These are phyloP conservation scores for Halcyon smyrnensis DNA, from an alignment of 2,797 vertebrate genomes.

Conservation along the genomic window DNA sequence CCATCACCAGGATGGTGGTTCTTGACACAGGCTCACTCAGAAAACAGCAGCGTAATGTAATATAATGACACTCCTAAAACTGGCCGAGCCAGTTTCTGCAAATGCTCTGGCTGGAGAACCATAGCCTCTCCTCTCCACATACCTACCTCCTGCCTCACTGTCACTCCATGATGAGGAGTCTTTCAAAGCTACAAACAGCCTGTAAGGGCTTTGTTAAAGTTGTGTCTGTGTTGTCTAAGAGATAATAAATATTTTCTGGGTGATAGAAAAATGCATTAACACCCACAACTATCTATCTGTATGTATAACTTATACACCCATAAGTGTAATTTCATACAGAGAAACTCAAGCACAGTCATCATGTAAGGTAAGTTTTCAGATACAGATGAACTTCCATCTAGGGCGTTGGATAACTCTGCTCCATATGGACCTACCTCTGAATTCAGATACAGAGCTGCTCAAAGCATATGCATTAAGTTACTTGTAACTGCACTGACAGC, in stretches of 20 bases:
- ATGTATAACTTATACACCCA: neutral
- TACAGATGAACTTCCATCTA: neutral
- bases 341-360: neutral
- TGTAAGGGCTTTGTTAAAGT: neutral
- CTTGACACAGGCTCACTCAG: neutral
- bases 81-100: neutral
- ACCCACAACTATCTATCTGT: neutral
- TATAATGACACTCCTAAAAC: neutral
- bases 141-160: neutral
- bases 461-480: neutral
- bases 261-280: neutral
- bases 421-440: neutral
- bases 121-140: neutral
- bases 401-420: neutral
- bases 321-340: neutral
- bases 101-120: neutral
- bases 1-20: fast-evolving
- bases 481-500: neutral
- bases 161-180: neutral
- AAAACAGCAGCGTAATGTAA: neutral
- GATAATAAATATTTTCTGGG: neutral
- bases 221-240: neutral
- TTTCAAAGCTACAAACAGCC: neutral
- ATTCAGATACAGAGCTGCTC: neutral
- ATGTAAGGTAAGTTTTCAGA: neutral